These are phyloP conservation scores for Chrysogorgia sp. DNA, from an alignment of 92 coral and sea anemone species.

Conservation along the genomic window DNA sequence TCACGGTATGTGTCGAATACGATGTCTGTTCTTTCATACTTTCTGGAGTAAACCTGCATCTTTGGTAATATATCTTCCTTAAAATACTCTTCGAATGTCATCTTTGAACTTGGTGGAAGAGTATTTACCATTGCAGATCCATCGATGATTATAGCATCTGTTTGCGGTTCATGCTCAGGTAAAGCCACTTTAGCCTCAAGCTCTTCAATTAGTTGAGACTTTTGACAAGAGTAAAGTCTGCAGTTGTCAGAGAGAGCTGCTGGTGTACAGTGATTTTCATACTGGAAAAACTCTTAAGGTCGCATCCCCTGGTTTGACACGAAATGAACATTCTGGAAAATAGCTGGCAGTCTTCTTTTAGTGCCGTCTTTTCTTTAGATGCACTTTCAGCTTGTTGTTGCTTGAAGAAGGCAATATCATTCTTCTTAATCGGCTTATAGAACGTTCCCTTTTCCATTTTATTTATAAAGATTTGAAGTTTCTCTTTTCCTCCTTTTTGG, in stretches of 20 bases:
- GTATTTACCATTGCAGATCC: constrained; percentile 50
- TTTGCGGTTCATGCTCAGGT: constrained; percentile 45
- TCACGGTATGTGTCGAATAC: constrained; percentile 37
- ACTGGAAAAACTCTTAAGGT: constrained; percentile 56
- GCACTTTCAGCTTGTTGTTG: constrained; percentile 33
- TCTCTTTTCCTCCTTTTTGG: constrained; percentile 36
- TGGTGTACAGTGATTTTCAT: constrained; percentile 46
- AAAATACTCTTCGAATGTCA: constrained; percentile 52
- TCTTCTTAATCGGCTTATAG: constrained; percentile 59
- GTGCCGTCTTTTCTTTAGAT: constrained; percentile 53
- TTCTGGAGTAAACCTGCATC: constrained; percentile 32
- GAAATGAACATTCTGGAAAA: constrained; percentile 57
- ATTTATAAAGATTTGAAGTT: constrained; percentile 36
- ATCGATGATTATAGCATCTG: constrained; percentile 52
- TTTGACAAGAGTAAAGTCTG: constrained; percentile 54
- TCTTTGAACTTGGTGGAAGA: constrained; percentile 29
- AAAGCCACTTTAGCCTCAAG: constrained; percentile 45
- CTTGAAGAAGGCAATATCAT: constrained; percentile 46
- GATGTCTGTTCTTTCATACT: constrained; percentile 54
- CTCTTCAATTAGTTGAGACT: constrained; percentile 52
- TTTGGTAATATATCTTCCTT: constrained; percentile 57
- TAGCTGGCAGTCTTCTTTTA: constrained; percentile 52
- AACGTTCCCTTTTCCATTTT: constrained; percentile 27
- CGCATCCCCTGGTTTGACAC: constrained; percentile 56
- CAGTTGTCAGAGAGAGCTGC: constrained; percentile 46